These are phyloP conservation scores for Ceyx erithaca DNA, from an alignment of 2,797 vertebrate genomes.

Conservation along the genomic window DNA sequence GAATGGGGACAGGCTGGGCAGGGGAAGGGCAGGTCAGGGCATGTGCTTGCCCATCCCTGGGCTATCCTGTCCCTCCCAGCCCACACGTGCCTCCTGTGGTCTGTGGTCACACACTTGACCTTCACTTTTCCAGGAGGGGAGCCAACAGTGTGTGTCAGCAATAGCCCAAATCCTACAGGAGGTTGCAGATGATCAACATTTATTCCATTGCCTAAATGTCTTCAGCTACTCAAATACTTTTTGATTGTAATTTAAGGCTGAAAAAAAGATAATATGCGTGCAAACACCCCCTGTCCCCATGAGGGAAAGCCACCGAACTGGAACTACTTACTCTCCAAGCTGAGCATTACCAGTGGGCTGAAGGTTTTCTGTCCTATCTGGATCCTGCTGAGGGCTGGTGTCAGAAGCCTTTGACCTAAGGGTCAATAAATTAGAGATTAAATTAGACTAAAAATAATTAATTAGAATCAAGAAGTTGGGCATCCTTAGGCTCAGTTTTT, in stretches of 20 bases:
- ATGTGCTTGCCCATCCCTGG: neutral
- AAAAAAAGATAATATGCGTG: rapidly evolving
- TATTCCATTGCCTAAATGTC: conserved; percentile 50
- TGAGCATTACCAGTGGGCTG: conserved; percentile 38
- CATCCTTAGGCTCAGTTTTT: neutral
- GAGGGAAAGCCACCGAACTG: neutral
- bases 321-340: conserved; percentile 75
- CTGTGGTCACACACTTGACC: conserved; percentile 6
- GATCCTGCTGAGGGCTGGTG: conserved; percentile 71
- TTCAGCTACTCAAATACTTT: neutral
- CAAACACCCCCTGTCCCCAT: neutral
- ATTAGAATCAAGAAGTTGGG: neutral
- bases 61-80: neutral
- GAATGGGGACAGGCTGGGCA: neutral
- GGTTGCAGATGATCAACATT: neutral
- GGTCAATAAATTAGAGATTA: neutral
- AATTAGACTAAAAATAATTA: neutral
- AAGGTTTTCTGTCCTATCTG: conserved; percentile 68
- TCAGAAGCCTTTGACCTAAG: conserved; percentile 72
- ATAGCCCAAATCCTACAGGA: conserved; percentile 32
- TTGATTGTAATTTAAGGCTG: neutral
- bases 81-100: rapidly evolving
- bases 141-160: neutral
- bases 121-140: conserved; percentile 51
- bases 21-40: neutral